phyloP scores from a whole-genome alignment of 2,888 invertebrate genomes.

The Agrochola lota region DNA sequence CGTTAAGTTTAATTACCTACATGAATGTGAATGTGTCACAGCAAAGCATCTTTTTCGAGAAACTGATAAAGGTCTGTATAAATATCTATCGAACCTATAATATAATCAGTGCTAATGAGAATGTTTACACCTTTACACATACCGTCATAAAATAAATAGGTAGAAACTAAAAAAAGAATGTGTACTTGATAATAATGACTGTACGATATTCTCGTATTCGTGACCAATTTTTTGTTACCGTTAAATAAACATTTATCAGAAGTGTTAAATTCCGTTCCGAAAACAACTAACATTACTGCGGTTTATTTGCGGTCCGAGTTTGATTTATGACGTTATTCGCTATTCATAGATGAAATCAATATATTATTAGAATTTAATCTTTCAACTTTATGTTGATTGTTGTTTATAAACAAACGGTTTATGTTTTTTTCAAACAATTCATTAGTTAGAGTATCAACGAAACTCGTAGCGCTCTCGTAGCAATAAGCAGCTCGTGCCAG shows the following conservation, averaged over 20 bases:
- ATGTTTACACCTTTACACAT: conserved; percentile 12
- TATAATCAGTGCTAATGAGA: neutral
- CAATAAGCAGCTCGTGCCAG: too few relatives aligned
- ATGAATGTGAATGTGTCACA: neutral
- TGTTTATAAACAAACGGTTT: conserved; percentile 6
- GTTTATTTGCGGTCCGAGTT: neutral
- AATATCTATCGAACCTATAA: neutral
- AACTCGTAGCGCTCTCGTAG: neutral
- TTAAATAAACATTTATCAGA: conserved; percentile 26
- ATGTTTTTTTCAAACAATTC: neutral
- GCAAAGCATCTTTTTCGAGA: conserved; percentile 14
- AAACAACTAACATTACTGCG: neutral
- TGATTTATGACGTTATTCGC: neutral
- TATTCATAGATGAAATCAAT: neutral
- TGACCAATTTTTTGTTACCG: conserved; percentile 16
- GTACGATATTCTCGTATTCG: neutral
- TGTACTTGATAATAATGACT: conserved; percentile 4
- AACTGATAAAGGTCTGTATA: conserved; percentile 13
- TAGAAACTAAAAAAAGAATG: neutral
- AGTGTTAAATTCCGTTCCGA: conserved; percentile 16
- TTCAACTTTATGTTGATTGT: neutral
- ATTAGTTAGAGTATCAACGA: neutral
- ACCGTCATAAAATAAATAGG: conserved; percentile 6
- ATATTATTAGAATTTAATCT: neutral
- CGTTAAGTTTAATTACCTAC: neutral